phyloP scores from a whole-genome alignment of 2,888 invertebrate genomes.

The Dendrolimus pini region DNA sequence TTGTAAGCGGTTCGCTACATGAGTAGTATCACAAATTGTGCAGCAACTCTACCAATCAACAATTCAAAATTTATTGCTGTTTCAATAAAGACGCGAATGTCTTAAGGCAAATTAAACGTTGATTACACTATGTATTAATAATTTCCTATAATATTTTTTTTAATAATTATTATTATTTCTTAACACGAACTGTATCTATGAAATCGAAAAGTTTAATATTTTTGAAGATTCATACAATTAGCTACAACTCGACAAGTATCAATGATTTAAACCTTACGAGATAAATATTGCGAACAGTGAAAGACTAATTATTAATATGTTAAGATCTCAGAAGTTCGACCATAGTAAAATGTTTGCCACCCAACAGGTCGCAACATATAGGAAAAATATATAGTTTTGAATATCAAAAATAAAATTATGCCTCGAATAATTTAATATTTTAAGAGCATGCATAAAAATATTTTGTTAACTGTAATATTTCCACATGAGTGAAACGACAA shows the following conservation, averaged over 20 bases:
- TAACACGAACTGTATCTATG: conserved; percentile 22
- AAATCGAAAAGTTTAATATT: conserved; percentile 31
- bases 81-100: conserved; percentile 53
- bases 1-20: conserved; percentile 63
- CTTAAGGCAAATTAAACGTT: conserved; percentile 66
- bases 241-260: conserved; percentile 33
- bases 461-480: conserved; percentile 36
- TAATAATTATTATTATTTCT: conserved; percentile 6
- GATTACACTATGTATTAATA: conserved; percentile 33
- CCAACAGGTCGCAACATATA: conserved; percentile 59
- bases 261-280: conserved; percentile 45
- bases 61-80: conserved; percentile 67
- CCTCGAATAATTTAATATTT: conserved; percentile 43
- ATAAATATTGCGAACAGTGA: conserved; percentile 52
- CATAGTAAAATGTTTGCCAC: conserved; percentile 47
- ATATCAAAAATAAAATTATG: conserved; percentile 72
- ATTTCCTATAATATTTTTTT: conserved; percentile 17
- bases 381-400: conserved; percentile 63
- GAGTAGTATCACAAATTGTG: conserved; percentile 69
- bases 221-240: conserved; percentile 23
- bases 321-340: conserved; percentile 61
- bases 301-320: conserved; percentile 45
- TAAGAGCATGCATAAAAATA: conserved; percentile 51
- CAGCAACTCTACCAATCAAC: conserved; percentile 57
- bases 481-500: conserved; percentile 23